A percentile compares a stretch with the other conserved stretches of the same genome.
Conservation (phyloP, 2,888 invertebrate genomes). For the Euclidia mi region DNA sequence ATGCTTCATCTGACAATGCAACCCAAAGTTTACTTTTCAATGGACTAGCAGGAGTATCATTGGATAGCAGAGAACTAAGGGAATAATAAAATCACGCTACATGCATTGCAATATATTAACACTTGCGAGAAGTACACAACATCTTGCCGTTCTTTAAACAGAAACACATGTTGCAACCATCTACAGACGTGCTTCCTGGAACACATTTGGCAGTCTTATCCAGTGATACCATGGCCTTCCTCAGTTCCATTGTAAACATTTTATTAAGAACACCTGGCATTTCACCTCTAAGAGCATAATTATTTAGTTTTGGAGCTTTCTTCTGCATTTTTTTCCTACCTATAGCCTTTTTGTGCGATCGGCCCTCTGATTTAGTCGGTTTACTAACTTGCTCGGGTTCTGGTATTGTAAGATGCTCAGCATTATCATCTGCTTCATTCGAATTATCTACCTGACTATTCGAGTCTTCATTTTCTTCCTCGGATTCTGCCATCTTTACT, state of each 20-base stretch:
- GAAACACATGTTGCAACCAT: constrained; percentile 73
- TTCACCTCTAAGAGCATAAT: constrained; percentile 47
- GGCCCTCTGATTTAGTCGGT: not conserved
- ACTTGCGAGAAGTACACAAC: constrained; percentile 71
- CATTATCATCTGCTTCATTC: constrained; percentile 28
- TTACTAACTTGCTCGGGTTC: not conserved
- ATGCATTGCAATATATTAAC: constrained; percentile 30
- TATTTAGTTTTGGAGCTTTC: constrained; percentile 27
- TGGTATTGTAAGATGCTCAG: not conserved
- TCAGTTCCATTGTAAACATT: constrained; percentile 61
- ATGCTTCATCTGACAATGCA: too few species aligned
- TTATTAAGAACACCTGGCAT: constrained; percentile 63
- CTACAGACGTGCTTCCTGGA: constrained; percentile 58
- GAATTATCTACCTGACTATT: constrained; percentile 25
- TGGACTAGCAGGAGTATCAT: too few species aligned
- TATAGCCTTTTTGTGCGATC: not conserved
- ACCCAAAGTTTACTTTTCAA: too few species aligned
- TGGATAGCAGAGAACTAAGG: too few species aligned
- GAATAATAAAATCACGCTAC: not conserved
- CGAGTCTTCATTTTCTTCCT: constrained; percentile 13
- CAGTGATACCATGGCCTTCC: constrained; percentile 70
- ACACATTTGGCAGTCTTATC: constrained; percentile 55
- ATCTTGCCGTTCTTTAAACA: constrained; percentile 75
- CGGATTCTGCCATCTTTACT: too few species aligned
- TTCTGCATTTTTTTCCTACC: not conserved